Evolutionary conservation across 2,797 vertebrate genomes (phyloP), one percentile per base, ranked within the genome.

Genomic region (Morus bassanus): DNA sequence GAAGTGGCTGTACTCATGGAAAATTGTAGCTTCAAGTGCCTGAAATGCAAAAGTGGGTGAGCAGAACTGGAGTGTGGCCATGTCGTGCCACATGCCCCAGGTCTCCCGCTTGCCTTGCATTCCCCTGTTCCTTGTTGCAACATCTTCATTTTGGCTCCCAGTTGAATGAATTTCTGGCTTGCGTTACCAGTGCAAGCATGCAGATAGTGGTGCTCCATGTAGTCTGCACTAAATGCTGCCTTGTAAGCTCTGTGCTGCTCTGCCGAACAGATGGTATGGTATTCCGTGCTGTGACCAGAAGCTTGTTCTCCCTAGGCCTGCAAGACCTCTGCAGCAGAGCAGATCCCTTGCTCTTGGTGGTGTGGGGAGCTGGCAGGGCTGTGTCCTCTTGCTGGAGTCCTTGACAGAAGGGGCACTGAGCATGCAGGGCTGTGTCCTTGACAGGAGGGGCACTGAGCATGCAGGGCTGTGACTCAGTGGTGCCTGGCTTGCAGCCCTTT

Each of bases 141-240:
- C 22, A 87, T 98, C 97, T 98, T 98, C 97, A 99, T 99, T 97
- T 98, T 98, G 80, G 98, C 98, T 92, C 98, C 98, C 96, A 99
- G 97, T 69, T 99, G 98, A 92, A 98, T 95, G 97, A 99, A 99
- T 89, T 98, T 98, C 89, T 98, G 97, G 35, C 98, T 99, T 93
- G 98, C 97, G 17, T 98, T 98, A 41, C 98, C 98, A 23, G 98
- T 98, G 54, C 97, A 98, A 88, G 98, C 86, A 30, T 99, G 99
- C 65, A 99, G 98, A 48, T 97, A 95, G 51, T 97, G 96, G 95
- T 99, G 99, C 96, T 99, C 98, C 2, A 98, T 95, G 25, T 99
- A 99, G 94, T 99, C 99, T 0, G 98, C 97, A 57, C 98, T 98
- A 96, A 99, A 99, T 78, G 99, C 99, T 25, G 98, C 98, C 85